Conservation (phyloP, 2,888 invertebrate genomes). For the Leptinotarsa rubiginosa region DNA sequence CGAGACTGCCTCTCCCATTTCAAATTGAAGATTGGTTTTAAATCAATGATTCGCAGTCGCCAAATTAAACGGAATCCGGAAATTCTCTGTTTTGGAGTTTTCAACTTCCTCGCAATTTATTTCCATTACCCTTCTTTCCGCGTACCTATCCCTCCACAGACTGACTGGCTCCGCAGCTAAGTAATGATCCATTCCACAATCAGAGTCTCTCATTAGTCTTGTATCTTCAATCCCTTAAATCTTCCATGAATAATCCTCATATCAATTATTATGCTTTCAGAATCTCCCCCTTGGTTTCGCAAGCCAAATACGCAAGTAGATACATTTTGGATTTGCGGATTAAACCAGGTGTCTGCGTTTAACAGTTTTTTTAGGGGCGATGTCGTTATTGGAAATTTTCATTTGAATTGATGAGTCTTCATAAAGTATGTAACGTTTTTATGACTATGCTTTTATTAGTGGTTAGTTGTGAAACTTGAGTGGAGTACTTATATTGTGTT, state of each 20-base stretch:
- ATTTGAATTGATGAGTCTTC: neutral
- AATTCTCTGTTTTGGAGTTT: conserved; percentile 14
- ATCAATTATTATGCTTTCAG: conserved; percentile 14
- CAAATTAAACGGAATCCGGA: neutral
- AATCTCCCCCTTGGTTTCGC: conserved; percentile 4
- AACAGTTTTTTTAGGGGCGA: neutral
- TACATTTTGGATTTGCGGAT: conserved; percentile 8
- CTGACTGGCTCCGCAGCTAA: conserved; percentile 8
- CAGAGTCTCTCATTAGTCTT: conserved; percentile 17
- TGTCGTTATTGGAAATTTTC: conserved; percentile 7
- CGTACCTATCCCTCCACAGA: conserved; percentile 1
- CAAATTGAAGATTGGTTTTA: no score
- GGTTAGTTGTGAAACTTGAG: no score
- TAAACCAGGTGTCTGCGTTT: conserved; percentile 12
- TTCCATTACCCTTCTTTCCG: conserved; percentile 13
- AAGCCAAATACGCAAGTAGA: conserved; percentile 1
- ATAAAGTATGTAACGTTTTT: neutral
- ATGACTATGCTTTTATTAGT: neutral
- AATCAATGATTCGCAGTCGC: no score
- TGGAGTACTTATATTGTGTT: no score
- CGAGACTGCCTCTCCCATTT: no score
- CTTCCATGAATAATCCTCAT: conserved; percentile 17
- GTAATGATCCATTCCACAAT: conserved; percentile 16
- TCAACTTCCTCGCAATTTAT: conserved; percentile 17
- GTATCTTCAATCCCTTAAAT: conserved; percentile 17